Evolutionary conservation across 2,888 invertebrate species (phyloP), one percentile per base, ranked within the genome.

Genomic region (Esperia sulphurella): DNA sequence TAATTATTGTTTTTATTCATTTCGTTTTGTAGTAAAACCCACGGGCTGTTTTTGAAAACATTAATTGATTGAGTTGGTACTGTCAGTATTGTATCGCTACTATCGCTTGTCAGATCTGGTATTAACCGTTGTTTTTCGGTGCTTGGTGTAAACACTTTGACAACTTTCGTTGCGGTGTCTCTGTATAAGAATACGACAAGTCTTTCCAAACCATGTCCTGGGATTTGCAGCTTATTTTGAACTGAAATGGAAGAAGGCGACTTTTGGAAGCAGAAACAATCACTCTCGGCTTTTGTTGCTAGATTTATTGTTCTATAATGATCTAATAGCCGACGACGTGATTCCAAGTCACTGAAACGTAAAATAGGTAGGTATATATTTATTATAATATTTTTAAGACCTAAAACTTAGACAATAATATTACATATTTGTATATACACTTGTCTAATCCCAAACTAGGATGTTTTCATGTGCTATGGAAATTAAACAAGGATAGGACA

Each of bases 171-270:
- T 0, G 30, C 14, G 5, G 44, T 10, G 40, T 69, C 58, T 57
- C 52, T 71, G 50, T 81, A 87, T 0, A 83, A 45, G 52, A 73
- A 79, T 1, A 83, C 54, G 0, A 83, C 76, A 5, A 81, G 49
- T 53, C 85, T 70, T 49, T 77, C 68, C 3, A 70, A 49, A 0
- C 63, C 61, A 28, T 45, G 37, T 10, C 38, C 33, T 10, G 35
- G 35, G 2, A n/a, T 35, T 3, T 35, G 31, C 8, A 12, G 21
- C n/a, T 52, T 38, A 4, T 52, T 45, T 0, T 52, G 14, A 10
- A 28, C 12, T 58, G 8, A 14, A n/a, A 59, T 21, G n/a, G 35
- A 35, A 6, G 35, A 35, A 1, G 35, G n/a, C 3, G 35, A 35
- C n/a, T 35, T 35, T 3, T 71, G 55, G 12, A 66, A 63, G 48